Evolutionary conservation across 2,888 invertebrate genomes (phyloP), one percentile per base, ranked within the genome.

Genomic region (Habrosyne pyritoides): DNA sequence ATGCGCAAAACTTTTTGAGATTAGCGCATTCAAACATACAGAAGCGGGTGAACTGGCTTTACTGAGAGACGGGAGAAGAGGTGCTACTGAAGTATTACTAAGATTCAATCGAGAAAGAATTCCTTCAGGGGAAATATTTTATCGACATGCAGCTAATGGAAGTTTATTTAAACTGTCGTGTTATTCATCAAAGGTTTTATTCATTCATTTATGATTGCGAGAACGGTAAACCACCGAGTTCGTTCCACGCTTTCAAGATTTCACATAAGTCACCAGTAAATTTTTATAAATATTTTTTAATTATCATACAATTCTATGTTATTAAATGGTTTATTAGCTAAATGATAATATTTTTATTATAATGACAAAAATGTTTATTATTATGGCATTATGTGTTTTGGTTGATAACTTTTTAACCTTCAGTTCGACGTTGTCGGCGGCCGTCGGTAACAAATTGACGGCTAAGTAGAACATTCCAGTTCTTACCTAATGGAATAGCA

Each of bases 171-270:
- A 8, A 3, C 14, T 12, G 33, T 36, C 36, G 18, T 42, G 18
- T 42, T n/a, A 42, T 42, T 14, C 14, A 14, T 36, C n/a, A 36
- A 36, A 36, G 14, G 18, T 18, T 42, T 42, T 14, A 42, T 42
- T 63, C 54, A 60, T 54, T 61, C 50, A 61, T 24, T 53, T 53
- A 53, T 49, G 48, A 59, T 53, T 53, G 33, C 33, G 42, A 42
- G 42, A 42, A 42, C 42, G 42, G 18, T 14, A 18, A 8, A 42
- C 2, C 42, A 7, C 36, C 6, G n/a, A 36, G 12, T 33, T 54
- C 47, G 54, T 55, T 51, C 55, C 60, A 61, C 54, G 61, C 66
- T 73, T 73, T 73, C 71, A 64, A 67, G 64, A 71, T 67, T 69
- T 66, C 65, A 63, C 66, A 57, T 1, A 12, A 42, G 42, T 8